A percentile compares a stretch with the other conserved stretches of the same genome.
Evolutionary conservation across 2,797 vertebrate species (phyloP).

Genomic region (Myripristis murdjan): DNA sequence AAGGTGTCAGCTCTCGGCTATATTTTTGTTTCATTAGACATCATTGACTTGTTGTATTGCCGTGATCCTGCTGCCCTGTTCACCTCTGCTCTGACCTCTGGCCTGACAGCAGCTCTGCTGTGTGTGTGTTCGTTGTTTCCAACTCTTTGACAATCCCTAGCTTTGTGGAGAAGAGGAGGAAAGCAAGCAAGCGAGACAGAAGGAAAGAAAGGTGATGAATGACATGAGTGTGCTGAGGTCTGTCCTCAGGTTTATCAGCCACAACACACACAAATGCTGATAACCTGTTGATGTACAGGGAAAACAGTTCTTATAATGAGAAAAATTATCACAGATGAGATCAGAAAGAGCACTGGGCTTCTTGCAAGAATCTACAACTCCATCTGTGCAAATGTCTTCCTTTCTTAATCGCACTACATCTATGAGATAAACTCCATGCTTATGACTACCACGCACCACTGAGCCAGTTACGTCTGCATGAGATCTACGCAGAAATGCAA

Average conservation of each 20-base stretch:
- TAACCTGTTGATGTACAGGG: too few species aligned
- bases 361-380: neutral
- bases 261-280: too few species aligned
- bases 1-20: conserved; percentile 7
- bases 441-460: neutral
- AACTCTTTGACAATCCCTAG: conserved; percentile 25
- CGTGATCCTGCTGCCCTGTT: conserved; percentile 9
- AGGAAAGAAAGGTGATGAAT: neutral
- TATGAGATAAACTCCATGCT: neutral
- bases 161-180: conserved; percentile 19
- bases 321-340: neutral
- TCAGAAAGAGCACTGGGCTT: too few species aligned
- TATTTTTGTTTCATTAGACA: neutral
- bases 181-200: neutral
- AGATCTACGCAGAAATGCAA: conserved; percentile 18
- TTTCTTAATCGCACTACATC: neutral
- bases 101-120: conserved; percentile 8
- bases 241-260: too few species aligned
- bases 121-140: conserved; percentile 2
- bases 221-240: too few species aligned
- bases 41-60: neutral
- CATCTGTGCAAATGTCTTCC: neutral
- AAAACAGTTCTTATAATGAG: neutral
- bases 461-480: conserved; percentile 1
- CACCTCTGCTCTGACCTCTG: conserved; percentile 47